A percentile compares a stretch with the other conserved stretches of the same genome.
Conservation (phyloP, 2,888 invertebrate species). For the Aphidoletes aphidimyza region DNA sequence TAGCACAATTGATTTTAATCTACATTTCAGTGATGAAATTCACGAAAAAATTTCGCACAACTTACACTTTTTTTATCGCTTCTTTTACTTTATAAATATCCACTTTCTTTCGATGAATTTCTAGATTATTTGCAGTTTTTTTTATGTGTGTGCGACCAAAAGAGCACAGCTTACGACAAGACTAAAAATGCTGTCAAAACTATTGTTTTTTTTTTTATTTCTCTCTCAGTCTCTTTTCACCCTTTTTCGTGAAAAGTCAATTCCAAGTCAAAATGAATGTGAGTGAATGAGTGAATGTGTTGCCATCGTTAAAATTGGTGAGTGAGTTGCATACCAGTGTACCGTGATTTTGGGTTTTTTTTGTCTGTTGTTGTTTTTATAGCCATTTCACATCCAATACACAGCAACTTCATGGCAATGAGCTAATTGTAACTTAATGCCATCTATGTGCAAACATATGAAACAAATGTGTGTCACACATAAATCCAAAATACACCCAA, state of each 20-base stretch:
- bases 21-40: background rate
- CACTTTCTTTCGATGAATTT: background rate
- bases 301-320: background rate
- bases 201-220: slow-evolving; percentile 7
- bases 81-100: background rate
- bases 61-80: background rate
- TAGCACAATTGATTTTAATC: background rate
- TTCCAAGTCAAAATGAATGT: slow-evolving; percentile 1
- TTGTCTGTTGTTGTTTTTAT: background rate
- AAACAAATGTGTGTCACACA: background rate
- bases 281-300: background rate
- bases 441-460: background rate
- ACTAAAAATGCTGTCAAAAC: slow-evolving; percentile 32
- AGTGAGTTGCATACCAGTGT: background rate
- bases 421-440: background rate
- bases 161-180: slow-evolving; percentile 45
- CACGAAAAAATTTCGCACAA: background rate
- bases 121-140: background rate
- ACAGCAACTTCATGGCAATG: background rate
- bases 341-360: background rate
- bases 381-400: no score
- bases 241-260: background rate
- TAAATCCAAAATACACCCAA: no score
- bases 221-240: background rate
- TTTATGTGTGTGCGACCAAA: background rate